These are phyloP conservation scores for Synanthedon andrenaeformis DNA, from an alignment of 2,888 invertebrate genomes.

Conservation along the genomic window DNA sequence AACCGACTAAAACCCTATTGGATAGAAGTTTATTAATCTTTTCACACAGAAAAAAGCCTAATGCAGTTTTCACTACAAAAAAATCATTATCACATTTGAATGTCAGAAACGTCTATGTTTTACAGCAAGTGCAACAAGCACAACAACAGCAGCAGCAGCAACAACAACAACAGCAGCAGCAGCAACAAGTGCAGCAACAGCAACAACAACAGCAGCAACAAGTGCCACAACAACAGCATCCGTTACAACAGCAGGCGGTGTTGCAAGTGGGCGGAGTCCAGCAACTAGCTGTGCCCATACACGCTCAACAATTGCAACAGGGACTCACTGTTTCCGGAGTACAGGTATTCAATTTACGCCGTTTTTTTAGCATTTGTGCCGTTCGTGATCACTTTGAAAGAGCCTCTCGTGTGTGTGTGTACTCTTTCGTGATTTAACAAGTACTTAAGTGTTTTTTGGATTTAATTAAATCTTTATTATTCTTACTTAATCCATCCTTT, in stretches of 20 bases:
- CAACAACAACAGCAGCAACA: conserved; percentile 5
- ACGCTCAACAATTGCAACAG: conserved; percentile 44
- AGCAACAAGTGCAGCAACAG: conserved; percentile 10
- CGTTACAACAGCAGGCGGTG: conserved; percentile 47
- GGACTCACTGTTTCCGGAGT: conserved; percentile 5
- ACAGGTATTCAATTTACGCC: neutral
- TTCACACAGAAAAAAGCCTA: no score
- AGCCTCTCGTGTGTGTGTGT: no score
- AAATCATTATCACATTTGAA: no score
- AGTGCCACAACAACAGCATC: conserved; percentile 15
- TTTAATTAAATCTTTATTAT: no score
- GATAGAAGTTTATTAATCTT: no score
- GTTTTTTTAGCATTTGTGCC: no score
- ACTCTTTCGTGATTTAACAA: no score
- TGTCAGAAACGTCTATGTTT: no score
- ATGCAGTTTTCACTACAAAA: no score
- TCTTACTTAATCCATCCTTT: no score
- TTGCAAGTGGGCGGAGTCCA: conserved; percentile 57
- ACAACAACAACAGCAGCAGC: conserved; percentile 11
- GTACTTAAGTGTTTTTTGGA: no score
- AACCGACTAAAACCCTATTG: no score
- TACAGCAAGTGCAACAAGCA: conserved; percentile 18
- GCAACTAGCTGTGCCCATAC: conserved; percentile 53
- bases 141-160: conserved; percentile 17
- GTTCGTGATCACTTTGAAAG: neutral